Evolutionary conservation across 2,113 vertebrate species (phyloP), one percentile per base, ranked within the genome.

Genomic region (Crypturellus undulatus): DNA sequence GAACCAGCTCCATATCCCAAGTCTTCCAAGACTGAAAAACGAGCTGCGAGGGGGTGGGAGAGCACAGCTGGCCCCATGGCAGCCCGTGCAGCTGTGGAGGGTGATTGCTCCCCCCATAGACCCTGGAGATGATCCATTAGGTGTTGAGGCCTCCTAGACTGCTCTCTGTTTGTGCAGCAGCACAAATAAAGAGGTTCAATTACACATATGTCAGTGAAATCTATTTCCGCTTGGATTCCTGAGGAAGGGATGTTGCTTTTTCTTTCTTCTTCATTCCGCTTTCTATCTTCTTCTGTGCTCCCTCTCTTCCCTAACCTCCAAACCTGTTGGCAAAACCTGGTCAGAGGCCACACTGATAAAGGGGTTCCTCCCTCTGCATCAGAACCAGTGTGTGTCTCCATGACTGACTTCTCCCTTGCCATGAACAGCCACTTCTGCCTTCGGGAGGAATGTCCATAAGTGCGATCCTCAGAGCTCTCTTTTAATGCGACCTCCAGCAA

Each of bases 301-400:
- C 12, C 25, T 71, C 52, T 77, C 22, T 19, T 19, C 65, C 43
- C 9, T 63, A 85, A 28, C 25, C 51, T 9, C 87, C 47, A 56
- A 70, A 79, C 24, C 30, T 63, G 24, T 34, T 76, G 40, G 64
- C 47, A 82, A 12, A 78, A 22, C 36, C 89, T 62, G 87, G 22
- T 1, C 40, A 80, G 59, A 65, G 21, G 5, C 19, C 34, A 13
- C 0, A 0, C 9, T 0, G 4, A 83, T 25, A 43, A 26, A 83
- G 47, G 42, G 60, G 54, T 30, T 9, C 8, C 16, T 21, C 21
- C 25, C 56, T 38, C 34, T 58, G 25, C 5, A 13, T 64, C 20
- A 49, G 16, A 80, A 18, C 8, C 1, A 1, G 26, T 30, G 14
- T 68, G 38, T 52, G 18, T 42, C 12, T 0, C 30, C 38, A 5